phyloP scores from a whole-genome alignment of 2,888 invertebrate species.

The Synanthedon vespiformis region DNA sequence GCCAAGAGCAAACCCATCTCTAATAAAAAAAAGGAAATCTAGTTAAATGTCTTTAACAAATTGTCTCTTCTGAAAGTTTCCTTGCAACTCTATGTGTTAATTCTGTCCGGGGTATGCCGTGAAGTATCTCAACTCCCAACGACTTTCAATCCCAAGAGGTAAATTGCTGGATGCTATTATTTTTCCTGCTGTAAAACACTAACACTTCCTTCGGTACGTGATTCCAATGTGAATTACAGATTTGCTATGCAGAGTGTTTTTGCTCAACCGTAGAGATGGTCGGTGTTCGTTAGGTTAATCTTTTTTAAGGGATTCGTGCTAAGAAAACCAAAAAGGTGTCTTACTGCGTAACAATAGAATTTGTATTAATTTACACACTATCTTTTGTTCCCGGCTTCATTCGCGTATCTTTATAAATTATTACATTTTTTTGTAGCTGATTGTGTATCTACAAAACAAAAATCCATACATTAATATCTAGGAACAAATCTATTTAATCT shows the following conservation, averaged over 20 bases:
- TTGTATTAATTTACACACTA: no score
- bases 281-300: not conserved
- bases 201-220: slow-evolving; percentile 6
- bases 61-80: no score
- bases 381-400: no score
- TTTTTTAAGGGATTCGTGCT: not conserved
- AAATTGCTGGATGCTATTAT: slow-evolving; percentile 16
- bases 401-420: no score
- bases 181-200: slow-evolving; percentile 21
- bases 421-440: no score
- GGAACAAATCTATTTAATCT: no score
- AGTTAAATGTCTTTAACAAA: no score
- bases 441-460: no score
- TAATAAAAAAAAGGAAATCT: no score
- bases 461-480: no score
- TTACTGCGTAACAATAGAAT: no score
- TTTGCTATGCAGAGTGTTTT: not conserved
- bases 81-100: not conserved
- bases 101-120: slow-evolving; percentile 9
- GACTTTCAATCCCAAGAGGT: slow-evolving; percentile 16
- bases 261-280: not conserved
- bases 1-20: no score
- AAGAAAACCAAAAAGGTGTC: not conserved
- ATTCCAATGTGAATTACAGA: not conserved
- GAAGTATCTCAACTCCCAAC: slow-evolving; percentile 11